Conservation (phyloP, 2,113 vertebrate species). For the Propithecus coquereli region DNA sequence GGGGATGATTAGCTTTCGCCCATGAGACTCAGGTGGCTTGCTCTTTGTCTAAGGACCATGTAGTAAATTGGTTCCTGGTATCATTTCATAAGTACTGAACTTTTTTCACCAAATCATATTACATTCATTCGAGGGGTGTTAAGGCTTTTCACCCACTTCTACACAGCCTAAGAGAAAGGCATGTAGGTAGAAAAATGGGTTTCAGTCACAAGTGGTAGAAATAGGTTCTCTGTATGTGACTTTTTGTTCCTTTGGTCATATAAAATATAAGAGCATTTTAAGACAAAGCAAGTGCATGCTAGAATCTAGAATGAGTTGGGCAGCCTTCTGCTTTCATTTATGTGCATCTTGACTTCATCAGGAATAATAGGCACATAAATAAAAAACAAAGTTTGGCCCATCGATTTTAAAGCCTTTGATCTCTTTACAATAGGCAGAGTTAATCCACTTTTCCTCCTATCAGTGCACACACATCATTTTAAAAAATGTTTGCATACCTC, state of each 20-base stretch:
- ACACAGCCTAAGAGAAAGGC: background rate
- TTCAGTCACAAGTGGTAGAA: background rate
- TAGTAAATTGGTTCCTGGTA: background rate
- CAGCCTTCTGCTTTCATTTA: background rate
- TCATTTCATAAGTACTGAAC: background rate
- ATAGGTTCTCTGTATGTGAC: background rate
- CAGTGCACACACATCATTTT: slow-evolving; percentile 4
- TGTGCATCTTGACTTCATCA: background rate
- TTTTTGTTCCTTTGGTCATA: background rate
- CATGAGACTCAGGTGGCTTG: background rate
- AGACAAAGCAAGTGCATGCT: background rate
- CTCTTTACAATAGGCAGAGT: background rate
- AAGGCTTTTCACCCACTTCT: background rate
- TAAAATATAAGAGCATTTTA: background rate
- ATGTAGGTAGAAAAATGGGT: background rate
- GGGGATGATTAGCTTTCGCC: background rate
- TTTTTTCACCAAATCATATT: background rate
- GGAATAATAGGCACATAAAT: background rate
- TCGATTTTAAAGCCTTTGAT: slow-evolving; percentile 33
- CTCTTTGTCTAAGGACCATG: background rate
- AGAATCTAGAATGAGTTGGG: background rate
- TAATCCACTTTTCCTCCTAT: slow-evolving; percentile 32
- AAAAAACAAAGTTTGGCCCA: slow-evolving; percentile 27
- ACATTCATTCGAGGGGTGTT: background rate
- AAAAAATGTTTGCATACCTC: slow-evolving; percentile 11